Evolutionary conservation across 2,113 vertebrate genomes (phyloP).

Genomic region (Zosterops hypoxanthus): DNA sequence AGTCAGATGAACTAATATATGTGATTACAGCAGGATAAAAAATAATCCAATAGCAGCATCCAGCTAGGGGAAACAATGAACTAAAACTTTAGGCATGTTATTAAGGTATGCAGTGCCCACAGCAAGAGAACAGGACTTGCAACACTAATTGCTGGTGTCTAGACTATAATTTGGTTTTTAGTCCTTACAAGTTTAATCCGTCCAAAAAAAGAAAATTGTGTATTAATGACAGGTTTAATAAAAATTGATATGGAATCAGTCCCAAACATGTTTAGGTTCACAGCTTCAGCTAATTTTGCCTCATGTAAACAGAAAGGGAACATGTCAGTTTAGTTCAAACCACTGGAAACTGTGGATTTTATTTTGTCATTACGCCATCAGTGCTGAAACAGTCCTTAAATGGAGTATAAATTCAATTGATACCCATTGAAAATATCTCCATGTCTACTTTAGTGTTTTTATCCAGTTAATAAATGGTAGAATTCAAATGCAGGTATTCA

Average conservation of each 20-base stretch:
- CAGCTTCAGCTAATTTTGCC: constrained; percentile 33
- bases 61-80: constrained; percentile 49
- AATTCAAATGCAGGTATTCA: neutral
- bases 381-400: neutral
- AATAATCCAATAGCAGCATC: constrained; percentile 32
- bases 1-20: constrained; percentile 30
- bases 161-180: constrained; percentile 17
- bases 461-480: neutral
- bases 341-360: neutral
- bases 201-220: neutral
- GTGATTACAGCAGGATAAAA: constrained; percentile 1
- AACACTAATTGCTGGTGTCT: constrained; percentile 29
- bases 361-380: neutral
- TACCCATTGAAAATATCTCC: neutral
- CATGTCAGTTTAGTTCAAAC: neutral
- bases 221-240: constrained; percentile 16
- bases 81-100: constrained; percentile 56
- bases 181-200: neutral
- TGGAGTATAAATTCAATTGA: neutral
- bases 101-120: constrained; percentile 48
- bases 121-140: constrained; percentile 25
- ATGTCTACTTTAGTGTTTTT: neutral
- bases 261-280: constrained; percentile 24
- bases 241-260: neutral
- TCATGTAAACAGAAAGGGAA: constrained; percentile 2